These are phyloP conservation scores for Cynaeus angustus DNA, from an alignment of 2,888 invertebrate species.

Conservation along the genomic window DNA sequence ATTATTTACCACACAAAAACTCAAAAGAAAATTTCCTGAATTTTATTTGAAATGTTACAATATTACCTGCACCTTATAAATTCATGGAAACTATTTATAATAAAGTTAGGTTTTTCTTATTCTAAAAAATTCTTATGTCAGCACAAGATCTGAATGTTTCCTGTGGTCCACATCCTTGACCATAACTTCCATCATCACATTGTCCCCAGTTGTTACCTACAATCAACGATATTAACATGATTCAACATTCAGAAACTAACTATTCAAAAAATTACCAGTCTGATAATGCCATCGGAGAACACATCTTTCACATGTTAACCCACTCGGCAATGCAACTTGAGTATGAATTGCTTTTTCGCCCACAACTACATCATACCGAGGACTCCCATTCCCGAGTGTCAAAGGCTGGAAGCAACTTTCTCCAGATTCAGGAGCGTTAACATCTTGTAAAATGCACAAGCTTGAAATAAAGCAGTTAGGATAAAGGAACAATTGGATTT, in stretches of 20 bases:
- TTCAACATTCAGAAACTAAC: neutral
- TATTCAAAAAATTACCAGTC: constrained; percentile 61
- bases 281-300: constrained; percentile 73
- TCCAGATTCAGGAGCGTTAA: constrained; percentile 66
- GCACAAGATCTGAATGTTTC: constrained; percentile 62
- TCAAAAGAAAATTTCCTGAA: too few species aligned
- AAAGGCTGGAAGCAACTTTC: constrained; percentile 71
- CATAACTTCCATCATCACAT: constrained; percentile 62
- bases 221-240: neutral
- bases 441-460: constrained; percentile 67
- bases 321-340: constrained; percentile 67
- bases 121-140: constrained; percentile 13
- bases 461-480: constrained; percentile 49
- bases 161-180: constrained; percentile 66
- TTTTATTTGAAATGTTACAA: too few species aligned
- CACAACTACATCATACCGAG: constrained; percentile 59
- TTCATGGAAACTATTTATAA: too few species aligned
- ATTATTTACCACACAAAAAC: too few species aligned
- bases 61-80: too few species aligned
- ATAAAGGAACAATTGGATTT: too few species aligned
- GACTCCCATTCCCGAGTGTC: constrained; percentile 62
- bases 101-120: too few species aligned
- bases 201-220: constrained; percentile 67
- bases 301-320: constrained; percentile 71
- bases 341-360: constrained; percentile 53